Evolutionary conservation across 2,797 vertebrate species (phyloP).

Genomic region (Eleutherodactylus coqui): DNA sequence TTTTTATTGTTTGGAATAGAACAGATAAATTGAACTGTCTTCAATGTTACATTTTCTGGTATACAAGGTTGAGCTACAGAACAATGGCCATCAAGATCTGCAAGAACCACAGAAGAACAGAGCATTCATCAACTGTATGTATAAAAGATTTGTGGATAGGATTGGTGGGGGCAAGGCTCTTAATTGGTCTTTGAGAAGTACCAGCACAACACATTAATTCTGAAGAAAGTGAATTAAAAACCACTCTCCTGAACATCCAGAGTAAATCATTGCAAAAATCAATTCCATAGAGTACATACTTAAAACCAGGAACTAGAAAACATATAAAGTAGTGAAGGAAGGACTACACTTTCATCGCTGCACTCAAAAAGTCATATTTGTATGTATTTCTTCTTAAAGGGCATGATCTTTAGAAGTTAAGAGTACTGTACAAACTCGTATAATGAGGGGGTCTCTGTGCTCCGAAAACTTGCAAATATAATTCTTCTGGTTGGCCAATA

Average conservation of each 20-base stretch:
- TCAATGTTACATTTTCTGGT: not conserved
- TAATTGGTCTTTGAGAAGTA: not conserved
- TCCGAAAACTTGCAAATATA: too few relatives aligned
- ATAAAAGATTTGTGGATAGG: not conserved
- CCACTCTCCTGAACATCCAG: slow-evolving; percentile 9
- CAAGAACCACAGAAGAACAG: not conserved
- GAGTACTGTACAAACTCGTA: too few relatives aligned
- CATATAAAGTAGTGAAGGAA: not conserved
- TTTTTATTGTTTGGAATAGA: not conserved
- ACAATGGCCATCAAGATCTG: not conserved
- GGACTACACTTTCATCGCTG: not conserved
- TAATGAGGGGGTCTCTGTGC: too few relatives aligned
- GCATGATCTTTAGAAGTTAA: not conserved
- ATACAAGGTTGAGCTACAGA: not conserved
- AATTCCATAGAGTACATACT: slow-evolving; percentile 7
- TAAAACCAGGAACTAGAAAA: not conserved
- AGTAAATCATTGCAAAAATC: slow-evolving; percentile 17
- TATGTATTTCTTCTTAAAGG: not conserved
- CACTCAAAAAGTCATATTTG: not conserved
- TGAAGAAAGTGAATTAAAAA: slow-evolving; percentile 6
- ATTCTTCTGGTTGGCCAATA: too few relatives aligned
- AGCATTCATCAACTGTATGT: not conserved
- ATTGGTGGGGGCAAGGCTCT: not conserved
- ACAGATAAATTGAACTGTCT: not conserved
- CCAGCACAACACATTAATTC: slow-evolving; percentile 17